Base-by-base conservation (phyloP, 2,888 invertebrate genomes). In the Heterodera filipjevi region DNA sequence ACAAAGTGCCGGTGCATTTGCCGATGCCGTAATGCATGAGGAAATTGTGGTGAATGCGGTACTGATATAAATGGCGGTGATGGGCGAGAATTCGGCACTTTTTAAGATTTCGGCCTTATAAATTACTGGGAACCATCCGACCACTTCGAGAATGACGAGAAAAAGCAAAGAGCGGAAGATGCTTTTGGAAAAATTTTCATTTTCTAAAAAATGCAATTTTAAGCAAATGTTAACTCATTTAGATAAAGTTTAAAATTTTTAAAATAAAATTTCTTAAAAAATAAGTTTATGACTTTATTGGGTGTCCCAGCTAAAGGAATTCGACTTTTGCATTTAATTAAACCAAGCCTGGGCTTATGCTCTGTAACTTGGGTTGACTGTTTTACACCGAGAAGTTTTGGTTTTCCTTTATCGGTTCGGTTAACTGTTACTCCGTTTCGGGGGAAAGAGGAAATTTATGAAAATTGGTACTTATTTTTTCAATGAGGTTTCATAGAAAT, bases 1-100 rank as follows among this genome's bases (percentile, higher is more conserved):
- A n/a, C 27, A 59, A 59, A 59, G 59, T n/a, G n/a, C 27, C 59
- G 59, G 59, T 8, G 59, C 59, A n/a, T 59, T 59, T 59, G 59
- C 59, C 22, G 59, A 59, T 12, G 59, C 59, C 59, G 12, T n/a
- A 27, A 59, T 59, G 59, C 59, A 59, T 8, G n/a, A n/a, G 22
- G 59, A 27, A 59, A 59, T 3, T n/a, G 59, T n/a, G 27, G n/a
- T 27, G 27, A 59, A 59, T 2, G 0, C 59, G n/a, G 10, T 0
- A 22, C 59, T 59, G n/a, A n/a, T 59, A n/a, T 59, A 59, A n/a
- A 27, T 59, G 59, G n/a, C n/a, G 2, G 59, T n/a, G n/a, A 59
- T 8, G 1, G 27, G 59, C 59, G 59, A 59, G 6, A 59, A 59
- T n/a, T 59, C 8, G 1, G 22, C 1, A 2, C 2, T 10, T n/a